Evolutionary conservation across 2,113 vertebrate genomes (phyloP), one percentile per base, ranked within the genome.

Genomic region (Tyto alba): DNA sequence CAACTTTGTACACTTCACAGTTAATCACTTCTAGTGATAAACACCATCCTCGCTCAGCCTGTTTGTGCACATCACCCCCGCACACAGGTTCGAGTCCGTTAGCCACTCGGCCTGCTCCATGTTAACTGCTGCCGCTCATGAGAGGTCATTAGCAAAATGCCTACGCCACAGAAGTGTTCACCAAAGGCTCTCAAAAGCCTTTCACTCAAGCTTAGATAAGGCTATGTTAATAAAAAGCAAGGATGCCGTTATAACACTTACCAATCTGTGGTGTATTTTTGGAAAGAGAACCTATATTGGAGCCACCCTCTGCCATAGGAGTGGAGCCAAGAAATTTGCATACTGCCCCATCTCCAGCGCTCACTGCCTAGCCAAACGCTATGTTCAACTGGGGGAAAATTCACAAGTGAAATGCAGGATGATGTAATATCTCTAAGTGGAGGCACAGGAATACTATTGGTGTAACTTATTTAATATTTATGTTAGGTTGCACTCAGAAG

Each of bases 1-100:
- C 67, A 36, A 5, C 88, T 55, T 6, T 2, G 57, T 13, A 9
- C 30, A 3, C 47, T 38, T 67, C 53, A 9, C 83, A 38, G 76
- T n/a, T 52, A 81, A 66, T 45, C 89, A 57, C 77, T 94, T 26
- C 41, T n/a, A 17, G 0, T 17, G 82, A 10, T 60, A 74, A 41
- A 21, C 18, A 36, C 57, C 17, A 5, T 45, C 41, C 57, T 26
- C 2, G 3, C 64, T 26, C 2, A 0, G 19, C 16, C 62, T 66
- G 25, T 15, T 10, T 14, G 60, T 2, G 2, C 3, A 0, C 0
- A 36, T 47, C 62, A 18, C 23, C 55, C 30, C 22, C 10, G 2
- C 36, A 5, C 52, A 5, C 0, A 0, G 59, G 18, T 6, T 45
- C 1, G 5, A 64, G 69, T 23, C 55, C 2, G 6, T 25, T 4